Evolutionary conservation across 2,113 vertebrate species (phyloP).

Genomic region (Talpa occidentalis): DNA sequence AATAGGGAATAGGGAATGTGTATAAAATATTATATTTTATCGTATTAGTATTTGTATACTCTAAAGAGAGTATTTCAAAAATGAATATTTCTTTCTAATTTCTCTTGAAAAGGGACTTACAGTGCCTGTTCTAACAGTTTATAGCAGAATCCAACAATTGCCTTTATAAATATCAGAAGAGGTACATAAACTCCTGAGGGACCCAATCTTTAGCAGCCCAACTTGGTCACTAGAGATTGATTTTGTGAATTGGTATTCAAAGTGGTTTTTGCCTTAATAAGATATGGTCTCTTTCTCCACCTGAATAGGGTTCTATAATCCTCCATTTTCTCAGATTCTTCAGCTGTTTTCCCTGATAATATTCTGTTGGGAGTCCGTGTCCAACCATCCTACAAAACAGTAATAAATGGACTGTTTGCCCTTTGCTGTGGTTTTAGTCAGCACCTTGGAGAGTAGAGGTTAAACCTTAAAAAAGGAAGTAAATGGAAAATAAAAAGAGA

Average conservation of each 20-base stretch:
- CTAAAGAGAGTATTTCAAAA: slow-evolving; percentile 76
- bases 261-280: slow-evolving; percentile 62
- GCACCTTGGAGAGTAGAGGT: slow-evolving; percentile 45
- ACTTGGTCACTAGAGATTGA: slow-evolving; percentile 49
- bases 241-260: slow-evolving; percentile 66
- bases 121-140: slow-evolving; percentile 1
- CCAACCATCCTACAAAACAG: slow-evolving; percentile 66
- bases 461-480: slow-evolving; percentile 67
- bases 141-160: slow-evolving; percentile 21
- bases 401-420: slow-evolving; percentile 75
- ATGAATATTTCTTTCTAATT: slow-evolving; percentile 43
- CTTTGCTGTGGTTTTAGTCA: slow-evolving; percentile 77
- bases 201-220: neutral
- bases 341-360: slow-evolving; percentile 69
- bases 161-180: slow-evolving; percentile 68
- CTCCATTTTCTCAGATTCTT: slow-evolving; percentile 76
- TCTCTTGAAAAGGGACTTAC: slow-evolving; percentile 32
- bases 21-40: slow-evolving; percentile 73
- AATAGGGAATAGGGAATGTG: slow-evolving; percentile 58
- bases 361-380: slow-evolving; percentile 72
- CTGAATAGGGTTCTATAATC: slow-evolving; percentile 63
- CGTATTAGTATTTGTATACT: slow-evolving; percentile 67
- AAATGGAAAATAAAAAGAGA: slow-evolving; percentile 52
- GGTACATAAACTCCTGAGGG: slow-evolving; percentile 20
- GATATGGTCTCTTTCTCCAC: slow-evolving; percentile 60